Percentiles rank a stretch among this genome's conserved stretches.
Evolutionary conservation across 2,888 invertebrate genomes (phyloP).

Genomic region (Troglohyphantes excavatus): DNA sequence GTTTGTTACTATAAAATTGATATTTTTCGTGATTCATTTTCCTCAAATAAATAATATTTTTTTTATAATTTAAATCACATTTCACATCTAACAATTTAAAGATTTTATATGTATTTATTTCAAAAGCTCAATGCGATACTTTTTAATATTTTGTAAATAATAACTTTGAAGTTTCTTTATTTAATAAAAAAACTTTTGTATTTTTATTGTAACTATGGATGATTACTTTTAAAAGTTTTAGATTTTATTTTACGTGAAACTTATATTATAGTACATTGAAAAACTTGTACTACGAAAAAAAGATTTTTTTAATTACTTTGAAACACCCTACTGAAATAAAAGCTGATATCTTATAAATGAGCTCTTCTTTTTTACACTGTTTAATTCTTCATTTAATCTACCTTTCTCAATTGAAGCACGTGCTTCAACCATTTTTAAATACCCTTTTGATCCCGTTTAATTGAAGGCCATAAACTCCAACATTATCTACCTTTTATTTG

Average conservation of each 20-base stretch:
- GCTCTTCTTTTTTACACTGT: not conserved
- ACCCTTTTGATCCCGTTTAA: not conserved
- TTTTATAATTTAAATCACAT: too few relatives aligned
- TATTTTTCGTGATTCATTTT: too few relatives aligned
- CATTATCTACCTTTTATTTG: constrained; percentile 10
- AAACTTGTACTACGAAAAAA: not conserved
- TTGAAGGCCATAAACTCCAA: not conserved
- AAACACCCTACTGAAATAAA: not conserved
- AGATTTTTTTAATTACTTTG: not conserved
- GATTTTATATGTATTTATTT: too few relatives aligned
- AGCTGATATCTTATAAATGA: not conserved
- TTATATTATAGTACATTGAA: not conserved
- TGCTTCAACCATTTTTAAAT: not conserved
- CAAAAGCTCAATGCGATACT: too few relatives aligned
- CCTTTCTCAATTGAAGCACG: not conserved
- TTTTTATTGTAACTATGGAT: too few relatives aligned
- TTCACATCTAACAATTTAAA: too few relatives aligned
- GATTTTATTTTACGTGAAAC: not conserved
- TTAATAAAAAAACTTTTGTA: too few relatives aligned
- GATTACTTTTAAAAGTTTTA: too few relatives aligned
- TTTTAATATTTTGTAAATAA: too few relatives aligned
- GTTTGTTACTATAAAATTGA: too few relatives aligned
- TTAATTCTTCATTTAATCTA: not conserved
- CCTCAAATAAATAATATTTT: too few relatives aligned
- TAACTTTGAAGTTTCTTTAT: too few relatives aligned